A percentile compares a stretch with the other conserved stretches of the same genome.
Evolutionary conservation across 2,888 invertebrate species (phyloP).

Genomic region (Pantelozetes paolii): DNA sequence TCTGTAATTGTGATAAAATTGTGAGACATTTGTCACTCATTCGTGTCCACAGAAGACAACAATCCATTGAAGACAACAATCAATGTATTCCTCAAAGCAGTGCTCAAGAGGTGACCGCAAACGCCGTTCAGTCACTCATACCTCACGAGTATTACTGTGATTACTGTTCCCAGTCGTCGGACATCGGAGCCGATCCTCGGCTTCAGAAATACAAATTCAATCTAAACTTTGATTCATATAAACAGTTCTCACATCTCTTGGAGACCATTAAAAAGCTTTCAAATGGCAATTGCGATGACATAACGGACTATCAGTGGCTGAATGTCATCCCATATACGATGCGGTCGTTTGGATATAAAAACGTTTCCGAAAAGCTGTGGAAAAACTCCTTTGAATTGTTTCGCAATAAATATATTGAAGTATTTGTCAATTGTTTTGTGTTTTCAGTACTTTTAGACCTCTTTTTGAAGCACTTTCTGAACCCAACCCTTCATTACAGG

Average conservation of each 20-base stretch:
- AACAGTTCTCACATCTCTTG: neutral
- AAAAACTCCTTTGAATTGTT: neutral
- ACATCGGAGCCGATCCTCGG: neutral
- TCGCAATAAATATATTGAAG: neutral
- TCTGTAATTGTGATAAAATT: neutral
- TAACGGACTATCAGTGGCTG: neutral
- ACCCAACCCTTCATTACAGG: neutral
- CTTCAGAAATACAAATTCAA: neutral
- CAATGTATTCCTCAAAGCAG: neutral
- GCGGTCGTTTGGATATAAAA: neutral
- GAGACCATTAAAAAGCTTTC: neutral
- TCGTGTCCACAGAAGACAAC: neutral
- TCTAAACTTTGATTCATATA: neutral
- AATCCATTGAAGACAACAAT: neutral
- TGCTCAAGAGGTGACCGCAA: neutral
- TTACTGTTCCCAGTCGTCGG: neutral
- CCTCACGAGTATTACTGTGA: slow-evolving; percentile 4
- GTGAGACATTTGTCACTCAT: neutral
- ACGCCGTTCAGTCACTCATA: too few relatives aligned
- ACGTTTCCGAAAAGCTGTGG: neutral
- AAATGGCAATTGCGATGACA: neutral
- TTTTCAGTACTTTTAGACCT: too few relatives aligned
- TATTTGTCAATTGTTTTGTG: too few relatives aligned
- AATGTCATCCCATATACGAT: neutral
- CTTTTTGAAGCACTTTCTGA: too few relatives aligned